phyloP scores from a whole-genome alignment of 1,140 invertebrate genomes.

The Caenorhabditis latens region DNA sequence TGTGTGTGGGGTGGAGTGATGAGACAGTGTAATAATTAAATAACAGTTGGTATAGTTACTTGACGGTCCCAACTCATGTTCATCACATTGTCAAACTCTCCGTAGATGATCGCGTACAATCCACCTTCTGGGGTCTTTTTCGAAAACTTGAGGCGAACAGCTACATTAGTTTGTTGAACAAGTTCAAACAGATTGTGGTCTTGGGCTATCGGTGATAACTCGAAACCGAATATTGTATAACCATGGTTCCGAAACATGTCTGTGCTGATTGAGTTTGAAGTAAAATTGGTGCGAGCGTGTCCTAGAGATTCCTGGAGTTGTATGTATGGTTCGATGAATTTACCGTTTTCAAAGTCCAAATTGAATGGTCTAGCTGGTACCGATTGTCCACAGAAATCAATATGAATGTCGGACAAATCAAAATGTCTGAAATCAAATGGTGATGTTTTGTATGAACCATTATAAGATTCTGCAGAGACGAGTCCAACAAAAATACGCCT shows the following conservation, averaged over 20 bases:
- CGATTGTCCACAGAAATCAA: background rate
- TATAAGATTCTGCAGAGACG: background rate
- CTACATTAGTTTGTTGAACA: background rate
- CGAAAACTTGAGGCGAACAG: background rate
- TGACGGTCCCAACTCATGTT: too few species aligned
- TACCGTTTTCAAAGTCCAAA: background rate
- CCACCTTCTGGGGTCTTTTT: background rate
- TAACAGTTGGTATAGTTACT: too few species aligned
- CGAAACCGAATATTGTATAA: conserved; percentile 3
- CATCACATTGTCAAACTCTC: background rate
- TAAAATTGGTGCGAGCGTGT: background rate
- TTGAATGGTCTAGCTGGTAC: background rate
- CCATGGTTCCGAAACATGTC: background rate
- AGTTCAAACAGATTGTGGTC: conserved; percentile 1
- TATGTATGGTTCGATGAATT: background rate
- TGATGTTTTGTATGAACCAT: background rate
- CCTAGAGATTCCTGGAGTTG: conserved; percentile 7
- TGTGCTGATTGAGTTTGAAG: background rate
- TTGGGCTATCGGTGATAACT: background rate
- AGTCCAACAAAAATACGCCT: background rate
- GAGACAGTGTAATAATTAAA: too few species aligned
- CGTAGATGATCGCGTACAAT: background rate
- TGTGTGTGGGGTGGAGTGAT: too few species aligned
- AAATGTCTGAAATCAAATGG: too few species aligned
- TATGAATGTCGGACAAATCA: too few species aligned